Evolutionary conservation across 1,140 invertebrate genomes (phyloP), one percentile per base, ranked within the genome.

Genomic region (Drosophila micromelanica): DNA sequence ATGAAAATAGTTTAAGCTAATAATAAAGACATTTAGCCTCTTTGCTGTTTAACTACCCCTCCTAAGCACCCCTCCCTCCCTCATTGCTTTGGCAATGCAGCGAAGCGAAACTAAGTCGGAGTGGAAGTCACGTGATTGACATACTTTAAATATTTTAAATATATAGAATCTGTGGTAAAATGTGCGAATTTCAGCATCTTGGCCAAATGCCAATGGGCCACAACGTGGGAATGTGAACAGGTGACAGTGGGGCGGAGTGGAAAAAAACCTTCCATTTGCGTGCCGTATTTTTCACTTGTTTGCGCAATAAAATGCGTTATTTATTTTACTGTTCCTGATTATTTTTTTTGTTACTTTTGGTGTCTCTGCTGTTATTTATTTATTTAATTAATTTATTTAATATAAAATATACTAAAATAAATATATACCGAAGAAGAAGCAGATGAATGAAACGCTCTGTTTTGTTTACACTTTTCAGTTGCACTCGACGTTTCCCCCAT

Each of bases 381-480:
- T 84, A 70, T 85, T 80, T 80, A 77, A 80, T 86, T 85, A 80
- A 85, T 86, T 85, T 73, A 69, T 80, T 80, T 80, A 69, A 69
- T 85, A 59, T 54, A 38, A 54, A 54, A 54, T n/a, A 54, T n/a
- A 56, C 23, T 56, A 38, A 40, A 74, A 70, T 77, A 63, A 63
- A 48, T 11, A 38, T 11, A 38, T 49, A 42, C 13, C 9, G 38
- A 71, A 45, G 40, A 38, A 49, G 46, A 49, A 30, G 59, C 59
- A 51, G 59, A 43, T 35, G 61, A 64, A 64, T 46, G 61, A 64
- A 64, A 38, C 20, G 20, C 35, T 64, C 20, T 5, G 54, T 61
- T 56, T 62, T 79, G 48, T 82, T 82, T 82, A 61, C 76, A 79
- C 59, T 76, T 76, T 57, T 65, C 80, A 79, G 68, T 76, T 38